Evolutionary conservation across 2,888 invertebrate genomes (phyloP), one percentile per base, ranked within the genome.

Genomic region (Venustoraphidia nigricollis): DNA sequence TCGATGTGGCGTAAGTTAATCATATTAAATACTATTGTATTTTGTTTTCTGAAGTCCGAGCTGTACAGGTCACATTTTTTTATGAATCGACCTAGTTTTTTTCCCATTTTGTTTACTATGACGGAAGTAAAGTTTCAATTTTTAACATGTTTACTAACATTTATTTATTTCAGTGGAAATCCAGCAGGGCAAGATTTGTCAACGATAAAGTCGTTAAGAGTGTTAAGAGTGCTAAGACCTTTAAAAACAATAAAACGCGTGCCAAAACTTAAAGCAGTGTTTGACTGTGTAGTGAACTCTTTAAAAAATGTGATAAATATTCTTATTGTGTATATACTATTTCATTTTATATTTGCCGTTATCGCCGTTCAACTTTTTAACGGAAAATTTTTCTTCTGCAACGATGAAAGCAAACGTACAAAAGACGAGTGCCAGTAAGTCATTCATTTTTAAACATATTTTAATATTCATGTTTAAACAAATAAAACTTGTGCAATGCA

Each of bases 231-330:
- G 69, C 79, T 99, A 62, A 86, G 98, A 77, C 98, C 98, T 62
- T 81, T 99, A 66, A 99, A 99, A 79, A 99, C 98, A 70, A 99
- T 99, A 75, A 98, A 98, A 77, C 80, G 98, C 73, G 97, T 99
- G 73, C 98, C 98, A 67, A 98, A 98, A 77, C 79, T 98, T 69
- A 92, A 97, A 84, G 97, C 97, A 71, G 98, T 98, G 71, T 98
- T 98, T 77, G 97, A 98, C 79, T 98, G 98, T 81, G 95, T 98
- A 68, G 96, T 98, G 72, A 97, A 97, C 80, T 97, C 97, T 70
- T 81, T 98, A 72, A 97, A 97, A 81, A 98, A 98, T 74, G 98
- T 98, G 74, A 94, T 97, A 73, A 97, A 97, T 81, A 98, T 98
- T 79, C 89, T 98, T 73, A 96, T 98, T 72, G 97, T 98, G 77